These are phyloP conservation scores for Tortrix viridana DNA, from an alignment of 2,888 invertebrate genomes.

Conservation along the genomic window DNA sequence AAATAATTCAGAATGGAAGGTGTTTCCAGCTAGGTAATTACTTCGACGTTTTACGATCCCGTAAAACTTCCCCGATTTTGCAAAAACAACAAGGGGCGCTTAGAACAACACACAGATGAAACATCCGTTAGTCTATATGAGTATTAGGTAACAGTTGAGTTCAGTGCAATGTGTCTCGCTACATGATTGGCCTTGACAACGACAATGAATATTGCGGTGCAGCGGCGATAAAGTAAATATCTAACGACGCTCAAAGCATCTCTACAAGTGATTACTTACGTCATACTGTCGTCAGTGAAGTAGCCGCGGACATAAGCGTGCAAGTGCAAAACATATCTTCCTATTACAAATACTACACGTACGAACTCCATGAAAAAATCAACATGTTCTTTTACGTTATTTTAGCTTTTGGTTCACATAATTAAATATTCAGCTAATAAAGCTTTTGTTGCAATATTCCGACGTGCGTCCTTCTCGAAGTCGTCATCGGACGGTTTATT, in stretches of 20 bases:
- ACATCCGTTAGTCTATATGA: constrained; percentile 26
- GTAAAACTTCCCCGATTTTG: constrained; percentile 42
- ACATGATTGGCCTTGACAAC: constrained; percentile 44
- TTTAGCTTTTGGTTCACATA: background rate
- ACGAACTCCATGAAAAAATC: too few species aligned
- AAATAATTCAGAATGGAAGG: constrained; percentile 47
- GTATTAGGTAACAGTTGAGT: constrained; percentile 17
- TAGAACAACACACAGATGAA: constrained; percentile 28
- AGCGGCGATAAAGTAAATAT: constrained; percentile 46
- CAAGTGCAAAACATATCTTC: background rate
- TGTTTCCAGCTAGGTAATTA: constrained; percentile 44
- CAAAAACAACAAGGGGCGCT: constrained; percentile 39
- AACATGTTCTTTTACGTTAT: too few species aligned
- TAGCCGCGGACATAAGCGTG: constrained; percentile 38
- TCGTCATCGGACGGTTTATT: constrained; percentile 72
- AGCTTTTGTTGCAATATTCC: constrained; percentile 1
- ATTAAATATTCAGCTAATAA: background rate
- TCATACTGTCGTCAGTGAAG: constrained; percentile 57
- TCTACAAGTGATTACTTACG: constrained; percentile 61
- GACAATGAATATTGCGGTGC: constrained; percentile 45
- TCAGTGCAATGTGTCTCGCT: constrained; percentile 22
- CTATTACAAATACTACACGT: too few species aligned
- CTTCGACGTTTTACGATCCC: constrained; percentile 44
- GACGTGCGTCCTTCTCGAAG: constrained; percentile 65
- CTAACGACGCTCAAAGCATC: constrained; percentile 36